These are phyloP conservation scores for Sycophaga agraensis DNA, from an alignment of 1,140 invertebrate species.

Conservation along the genomic window DNA sequence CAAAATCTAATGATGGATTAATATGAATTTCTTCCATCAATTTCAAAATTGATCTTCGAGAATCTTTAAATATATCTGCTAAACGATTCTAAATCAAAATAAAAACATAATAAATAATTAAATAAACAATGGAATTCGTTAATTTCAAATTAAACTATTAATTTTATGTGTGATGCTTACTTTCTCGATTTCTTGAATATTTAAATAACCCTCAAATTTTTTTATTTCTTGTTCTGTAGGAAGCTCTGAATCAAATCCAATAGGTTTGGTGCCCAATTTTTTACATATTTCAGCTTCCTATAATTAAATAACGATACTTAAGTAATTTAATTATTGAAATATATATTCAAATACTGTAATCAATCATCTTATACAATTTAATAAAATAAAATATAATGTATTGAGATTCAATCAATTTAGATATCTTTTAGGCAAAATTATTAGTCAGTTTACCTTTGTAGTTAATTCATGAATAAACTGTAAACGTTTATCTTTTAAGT, in stretches of 20 bases:
- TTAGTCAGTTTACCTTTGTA: slow-evolving; percentile 30
- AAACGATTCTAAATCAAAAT: slow-evolving; percentile 43
- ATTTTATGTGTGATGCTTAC: slow-evolving; percentile 31
- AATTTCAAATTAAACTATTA: neutral
- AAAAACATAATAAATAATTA: slow-evolving; percentile 1
- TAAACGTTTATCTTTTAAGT: slow-evolving; percentile 42
- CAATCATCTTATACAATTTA: no score
- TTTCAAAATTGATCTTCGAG: slow-evolving; percentile 58
- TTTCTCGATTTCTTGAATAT: slow-evolving; percentile 59
- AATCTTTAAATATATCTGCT: slow-evolving; percentile 56
- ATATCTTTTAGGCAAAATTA: no score
- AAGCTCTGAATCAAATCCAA: slow-evolving; percentile 30
- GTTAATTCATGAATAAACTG: slow-evolving; percentile 38
- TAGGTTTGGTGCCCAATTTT: slow-evolving; percentile 34
- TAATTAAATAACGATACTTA: neutral
- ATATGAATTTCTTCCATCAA: slow-evolving; percentile 61
- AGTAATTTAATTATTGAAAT: no score
- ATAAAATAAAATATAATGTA: no score
- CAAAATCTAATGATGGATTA: slow-evolving; percentile 59
- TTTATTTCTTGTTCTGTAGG: slow-evolving; percentile 59
- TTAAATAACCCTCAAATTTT: slow-evolving; percentile 56
- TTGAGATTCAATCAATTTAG: no score
- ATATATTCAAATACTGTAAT: neutral
- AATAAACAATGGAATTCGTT: neutral
- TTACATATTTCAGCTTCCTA: slow-evolving; percentile 40